These are phyloP conservation scores for Drosophila phalerata DNA, from an alignment of 2,888 invertebrate species.

Conservation along the genomic window DNA sequence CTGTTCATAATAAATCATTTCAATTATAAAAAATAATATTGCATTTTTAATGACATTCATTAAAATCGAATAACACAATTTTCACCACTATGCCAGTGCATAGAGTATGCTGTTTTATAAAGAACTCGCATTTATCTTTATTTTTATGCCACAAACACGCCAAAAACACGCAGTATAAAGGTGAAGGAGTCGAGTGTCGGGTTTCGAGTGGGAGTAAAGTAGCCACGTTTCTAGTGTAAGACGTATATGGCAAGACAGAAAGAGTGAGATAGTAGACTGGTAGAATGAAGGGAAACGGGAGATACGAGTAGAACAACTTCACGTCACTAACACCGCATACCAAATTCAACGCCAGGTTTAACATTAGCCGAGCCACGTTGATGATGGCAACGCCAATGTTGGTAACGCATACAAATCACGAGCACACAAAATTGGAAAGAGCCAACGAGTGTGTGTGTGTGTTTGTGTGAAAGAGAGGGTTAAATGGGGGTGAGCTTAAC, in stretches of 20 bases:
- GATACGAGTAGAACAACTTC: constrained; percentile 11
- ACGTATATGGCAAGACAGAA: constrained; percentile 54
- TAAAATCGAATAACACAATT: not conserved
- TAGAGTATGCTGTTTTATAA: constrained; percentile 62
- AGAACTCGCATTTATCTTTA: constrained; percentile 83
- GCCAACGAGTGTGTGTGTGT: constrained; percentile 1
- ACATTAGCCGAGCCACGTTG: constrained; percentile 63
- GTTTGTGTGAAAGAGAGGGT: constrained; percentile 6
- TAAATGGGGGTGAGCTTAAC: constrained; percentile 47
- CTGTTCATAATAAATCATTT: not conserved
- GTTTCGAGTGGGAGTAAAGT: constrained; percentile 23
- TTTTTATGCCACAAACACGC: constrained; percentile 76
- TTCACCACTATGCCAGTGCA: constrained; percentile 33
- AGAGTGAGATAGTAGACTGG: constrained; percentile 15
- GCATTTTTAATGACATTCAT: constrained; percentile 4
- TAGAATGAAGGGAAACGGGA: not conserved
- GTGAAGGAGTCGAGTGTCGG: constrained; percentile 25
- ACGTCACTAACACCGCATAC: constrained; percentile 29
- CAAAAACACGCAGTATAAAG: constrained; percentile 41
- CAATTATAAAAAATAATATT: not conserved
- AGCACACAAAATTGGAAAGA: constrained; percentile 22
- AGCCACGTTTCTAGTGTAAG: constrained; percentile 61
- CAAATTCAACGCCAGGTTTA: constrained; percentile 32
- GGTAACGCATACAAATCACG: constrained; percentile 76
- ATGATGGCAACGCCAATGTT: constrained; percentile 53